These are phyloP conservation scores for Lasiurus cinereus DNA, from an alignment of 2,113 vertebrate genomes.

Conservation along the genomic window DNA sequence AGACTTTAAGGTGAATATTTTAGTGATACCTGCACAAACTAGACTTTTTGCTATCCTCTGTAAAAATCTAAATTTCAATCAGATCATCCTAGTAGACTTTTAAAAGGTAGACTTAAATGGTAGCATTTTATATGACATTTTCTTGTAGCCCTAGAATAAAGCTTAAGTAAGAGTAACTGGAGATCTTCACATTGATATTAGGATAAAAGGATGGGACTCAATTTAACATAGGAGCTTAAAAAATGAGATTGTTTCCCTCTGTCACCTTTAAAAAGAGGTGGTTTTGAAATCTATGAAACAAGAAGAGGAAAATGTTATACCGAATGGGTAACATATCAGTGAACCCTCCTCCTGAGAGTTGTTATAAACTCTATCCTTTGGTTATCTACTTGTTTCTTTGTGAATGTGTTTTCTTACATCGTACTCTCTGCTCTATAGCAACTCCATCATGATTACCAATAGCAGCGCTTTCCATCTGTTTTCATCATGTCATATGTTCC, in stretches of 20 bases:
- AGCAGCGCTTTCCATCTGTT: background rate
- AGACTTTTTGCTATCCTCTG: conserved; percentile 63
- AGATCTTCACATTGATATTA: conserved; percentile 17
- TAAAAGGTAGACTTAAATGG: conserved; percentile 60
- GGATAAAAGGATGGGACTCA: background rate
- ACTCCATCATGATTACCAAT: background rate
- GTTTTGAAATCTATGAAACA: conserved; percentile 42
- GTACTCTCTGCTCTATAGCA: background rate
- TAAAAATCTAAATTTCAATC: conserved; percentile 63
- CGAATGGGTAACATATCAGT: background rate
- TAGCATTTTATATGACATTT: conserved; percentile 56
- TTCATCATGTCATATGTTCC: background rate
- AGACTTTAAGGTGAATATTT: conserved; percentile 51
- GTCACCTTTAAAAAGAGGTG: background rate
- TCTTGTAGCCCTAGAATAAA: conserved; percentile 45
- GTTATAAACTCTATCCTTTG: background rate
- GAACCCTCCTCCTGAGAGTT: background rate
- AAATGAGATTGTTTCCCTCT: background rate
- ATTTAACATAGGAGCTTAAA: background rate
- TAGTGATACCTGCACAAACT: conserved; percentile 53
- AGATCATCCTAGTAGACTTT: conserved; percentile 28
- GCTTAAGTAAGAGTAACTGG: conserved; percentile 18
- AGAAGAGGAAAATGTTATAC: background rate
- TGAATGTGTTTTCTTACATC: background rate
- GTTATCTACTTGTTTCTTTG: background rate